These are phyloP conservation scores for Protophormia terraenovae DNA, from an alignment of 2,888 invertebrate genomes.

Conservation along the genomic window DNA sequence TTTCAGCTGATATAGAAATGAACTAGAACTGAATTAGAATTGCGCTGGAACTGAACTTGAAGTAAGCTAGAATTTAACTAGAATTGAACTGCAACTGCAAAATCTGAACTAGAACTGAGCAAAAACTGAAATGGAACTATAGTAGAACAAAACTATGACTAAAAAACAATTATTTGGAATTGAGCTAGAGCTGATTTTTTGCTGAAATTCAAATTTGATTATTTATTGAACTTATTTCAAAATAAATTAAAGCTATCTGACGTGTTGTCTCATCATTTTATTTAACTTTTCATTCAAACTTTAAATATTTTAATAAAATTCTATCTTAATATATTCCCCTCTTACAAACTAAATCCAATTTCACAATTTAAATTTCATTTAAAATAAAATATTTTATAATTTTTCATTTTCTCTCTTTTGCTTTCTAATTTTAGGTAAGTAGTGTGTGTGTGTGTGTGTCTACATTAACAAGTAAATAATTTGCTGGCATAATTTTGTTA, in stretches of 20 bases:
- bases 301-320: not conserved
- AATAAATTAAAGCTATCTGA: too few relatives aligned
- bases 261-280: too few relatives aligned
- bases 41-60: not conserved
- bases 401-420: slow-evolving; percentile 8
- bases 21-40: not conserved
- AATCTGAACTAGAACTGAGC: not conserved
- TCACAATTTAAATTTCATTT: slow-evolving; percentile 1
- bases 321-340: not conserved
- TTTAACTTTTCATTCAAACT: not conserved
- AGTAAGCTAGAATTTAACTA: not conserved
- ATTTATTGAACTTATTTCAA: too few relatives aligned
- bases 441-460: not conserved
- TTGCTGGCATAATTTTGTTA: slow-evolving; percentile 54
- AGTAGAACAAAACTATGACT: too few relatives aligned
- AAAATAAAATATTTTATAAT: slow-evolving; percentile 16
- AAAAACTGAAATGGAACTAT: not conserved
- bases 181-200: too few relatives aligned
- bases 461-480: slow-evolving; percentile 42
- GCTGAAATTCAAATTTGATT: too few relatives aligned
- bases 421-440: slow-evolving; percentile 43
- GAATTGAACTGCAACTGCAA: not conserved
- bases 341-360: slow-evolving; percentile 4
- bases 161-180: too few relatives aligned
- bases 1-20: too few relatives aligned